phyloP scores from a whole-genome alignment of 2,797 vertebrate genomes.

The Cossypha heuglini region DNA sequence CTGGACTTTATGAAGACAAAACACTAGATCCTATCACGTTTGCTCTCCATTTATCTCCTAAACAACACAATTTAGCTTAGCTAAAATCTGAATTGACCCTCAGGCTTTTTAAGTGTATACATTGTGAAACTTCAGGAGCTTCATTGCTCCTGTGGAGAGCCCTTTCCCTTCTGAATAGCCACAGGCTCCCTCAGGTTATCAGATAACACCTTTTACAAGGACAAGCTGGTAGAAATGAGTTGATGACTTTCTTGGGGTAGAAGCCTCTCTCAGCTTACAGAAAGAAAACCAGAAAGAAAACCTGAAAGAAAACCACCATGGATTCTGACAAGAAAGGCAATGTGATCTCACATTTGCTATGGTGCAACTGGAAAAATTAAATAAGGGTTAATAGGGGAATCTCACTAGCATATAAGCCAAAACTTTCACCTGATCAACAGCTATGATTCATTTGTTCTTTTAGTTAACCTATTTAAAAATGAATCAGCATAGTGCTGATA shows the following conservation, averaged over 20 bases:
- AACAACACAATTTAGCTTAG: background rate
- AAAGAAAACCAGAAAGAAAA: background rate
- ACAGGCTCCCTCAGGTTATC: background rate
- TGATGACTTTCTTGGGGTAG: background rate
- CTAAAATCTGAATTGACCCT: background rate
- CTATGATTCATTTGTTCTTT: background rate
- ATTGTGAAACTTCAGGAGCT: background rate
- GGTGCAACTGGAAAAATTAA: background rate
- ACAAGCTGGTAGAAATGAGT: background rate
- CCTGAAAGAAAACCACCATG: background rate
- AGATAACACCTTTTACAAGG: background rate
- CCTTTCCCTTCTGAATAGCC: background rate
- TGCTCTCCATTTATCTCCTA: background rate
- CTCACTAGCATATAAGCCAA: background rate
- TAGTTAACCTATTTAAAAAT: background rate
- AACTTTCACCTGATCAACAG: background rate
- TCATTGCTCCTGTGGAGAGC: background rate
- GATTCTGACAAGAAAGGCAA: background rate
- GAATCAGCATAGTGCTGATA: background rate
- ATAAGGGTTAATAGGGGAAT: background rate
- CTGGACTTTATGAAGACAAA: conserved; percentile 25
- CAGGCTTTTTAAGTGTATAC: background rate
- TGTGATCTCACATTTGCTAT: background rate
- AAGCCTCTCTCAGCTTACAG: background rate
- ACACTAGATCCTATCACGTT: background rate